Base-by-base conservation (phyloP, 2,888 invertebrate species). In the Agonopterix alstromeriana region DNA sequence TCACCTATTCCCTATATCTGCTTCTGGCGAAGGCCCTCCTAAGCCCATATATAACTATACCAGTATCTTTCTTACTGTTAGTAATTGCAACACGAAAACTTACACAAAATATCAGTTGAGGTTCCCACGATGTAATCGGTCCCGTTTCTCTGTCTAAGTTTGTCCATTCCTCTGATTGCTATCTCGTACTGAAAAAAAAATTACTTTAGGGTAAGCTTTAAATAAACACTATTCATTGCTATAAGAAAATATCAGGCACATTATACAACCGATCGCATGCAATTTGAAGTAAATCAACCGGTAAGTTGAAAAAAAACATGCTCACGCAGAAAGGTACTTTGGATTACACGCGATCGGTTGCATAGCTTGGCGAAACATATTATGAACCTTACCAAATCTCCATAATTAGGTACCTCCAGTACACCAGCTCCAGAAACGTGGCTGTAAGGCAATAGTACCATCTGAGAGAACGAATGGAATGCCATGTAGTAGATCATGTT, bases 391-490 rank as follows among this genome's bases (percentile, higher is more conserved):
- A 67, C 69, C 61, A 67, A 50, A 40, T 67, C 67, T 14, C 50
- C 60, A 55, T 88, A 85, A 61, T 91, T 90, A 1, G 54, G 47
- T 4, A 48, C 55, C 49, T 52, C 48, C 8, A 65, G 42, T 10
- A 65, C 63, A 45, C 54, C 53, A 14, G 53, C 50, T 75, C 88
- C 49, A 81, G 60, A 60, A 82, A 84, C 2, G 69, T 70, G n/a
- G 48, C 57, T 27, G 89, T 88, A 95, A 0, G 95, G 94, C 45
- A 93, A 77, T 51, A 95, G 66, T 11, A 94, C 67, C 52, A 92
- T 71, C 62, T 95, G 94, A 0, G 93, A 91, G 59, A 89, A 95
- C 0, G 95, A 93, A 73, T 96, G 95, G 64, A 91, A 80, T 0
- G 90, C 84, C 1, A 91, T 64, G 55, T 91, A 92, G 46, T 90